Conservation (phyloP, 2,113 vertebrate species). For the Zingel zingel region DNA sequence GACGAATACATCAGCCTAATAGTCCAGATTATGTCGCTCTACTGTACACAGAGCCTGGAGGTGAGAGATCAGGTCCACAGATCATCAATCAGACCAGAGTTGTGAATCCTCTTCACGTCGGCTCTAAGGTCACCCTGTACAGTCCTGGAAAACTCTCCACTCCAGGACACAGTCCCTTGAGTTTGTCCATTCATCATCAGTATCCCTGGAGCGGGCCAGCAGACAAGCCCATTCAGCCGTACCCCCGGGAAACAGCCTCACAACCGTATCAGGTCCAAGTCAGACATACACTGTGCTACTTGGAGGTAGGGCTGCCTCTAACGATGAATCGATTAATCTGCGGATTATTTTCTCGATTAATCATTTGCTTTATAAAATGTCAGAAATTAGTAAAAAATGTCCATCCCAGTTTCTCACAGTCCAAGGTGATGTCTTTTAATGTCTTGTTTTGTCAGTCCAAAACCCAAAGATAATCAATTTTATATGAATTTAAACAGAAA, state of each 20-base stretch:
- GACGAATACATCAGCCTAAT: slow-evolving; percentile 27
- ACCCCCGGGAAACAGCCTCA: slow-evolving; percentile 3
- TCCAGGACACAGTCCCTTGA: slow-evolving; percentile 31
- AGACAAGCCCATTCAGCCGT: slow-evolving; percentile 45
- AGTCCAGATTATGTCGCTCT: background rate
- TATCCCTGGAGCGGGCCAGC: slow-evolving; percentile 41
- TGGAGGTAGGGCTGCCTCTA: slow-evolving; percentile 21
- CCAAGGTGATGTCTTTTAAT: no score
- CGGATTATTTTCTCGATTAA: no score
- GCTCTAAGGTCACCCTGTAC: slow-evolving; percentile 58
- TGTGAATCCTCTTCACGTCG: slow-evolving; percentile 30
- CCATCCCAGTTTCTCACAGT: no score
- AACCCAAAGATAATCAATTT: no score
- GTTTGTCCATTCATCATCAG: slow-evolving; percentile 66
- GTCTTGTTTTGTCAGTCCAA: no score
- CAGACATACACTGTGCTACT: slow-evolving; percentile 11
- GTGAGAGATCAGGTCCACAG: slow-evolving; percentile 48
- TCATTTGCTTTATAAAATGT: no score
- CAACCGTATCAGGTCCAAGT: slow-evolving; percentile 13
- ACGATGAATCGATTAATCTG: no score
- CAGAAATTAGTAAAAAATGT: no score
- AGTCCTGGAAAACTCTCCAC: slow-evolving; percentile 42
- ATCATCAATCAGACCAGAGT: slow-evolving; percentile 59
- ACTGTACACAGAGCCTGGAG: slow-evolving; percentile 7
- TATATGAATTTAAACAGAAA: no score